Percentiles rank a stretch among this genome's conserved stretches.
These are phyloP conservation scores for Lithobates pipiens DNA, from an alignment of 2,797 vertebrate species.

Conservation along the genomic window DNA sequence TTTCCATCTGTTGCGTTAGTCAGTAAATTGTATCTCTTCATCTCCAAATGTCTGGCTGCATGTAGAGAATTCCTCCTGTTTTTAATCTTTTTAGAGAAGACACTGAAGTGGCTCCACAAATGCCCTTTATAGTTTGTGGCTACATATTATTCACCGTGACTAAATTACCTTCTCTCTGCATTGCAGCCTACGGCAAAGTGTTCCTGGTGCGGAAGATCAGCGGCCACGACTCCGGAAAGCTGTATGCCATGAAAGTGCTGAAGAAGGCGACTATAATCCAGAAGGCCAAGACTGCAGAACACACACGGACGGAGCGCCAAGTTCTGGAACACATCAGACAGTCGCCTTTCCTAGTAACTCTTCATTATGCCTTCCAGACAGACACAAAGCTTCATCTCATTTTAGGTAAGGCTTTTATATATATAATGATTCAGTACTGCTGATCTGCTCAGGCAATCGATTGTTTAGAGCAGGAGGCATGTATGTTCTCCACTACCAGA, in stretches of 20 bases:
- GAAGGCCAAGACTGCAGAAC: constrained; percentile 97
- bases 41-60: too few species aligned
- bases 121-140: too few species aligned
- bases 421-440: too few species aligned
- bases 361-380: constrained; percentile 98
- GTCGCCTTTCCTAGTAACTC: constrained; percentile 93
- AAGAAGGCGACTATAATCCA: constrained; percentile 98
- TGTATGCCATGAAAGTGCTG: constrained; percentile 98
- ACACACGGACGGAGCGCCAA: constrained; percentile 92
- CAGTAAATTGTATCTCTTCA: too few species aligned
- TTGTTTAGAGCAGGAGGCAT: too few species aligned
- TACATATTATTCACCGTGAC: too few species aligned
- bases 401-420: constrained; percentile 80
- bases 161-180: not conserved
- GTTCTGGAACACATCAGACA: constrained; percentile 96
- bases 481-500: too few species aligned
- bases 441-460: too few species aligned
- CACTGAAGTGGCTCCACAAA: too few species aligned
- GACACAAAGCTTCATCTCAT: constrained; percentile 98
- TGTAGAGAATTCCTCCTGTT: not conserved
- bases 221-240: constrained; percentile 91
- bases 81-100: not conserved
- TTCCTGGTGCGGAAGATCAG: constrained; percentile 97
- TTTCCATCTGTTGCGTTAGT: too few species aligned
- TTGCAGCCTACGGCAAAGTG: constrained; percentile 93